Percentiles rank a stretch among this genome's conserved stretches.
phyloP scores from a whole-genome alignment of 2,797 vertebrate genomes.

The Gymnopithys bicolor region DNA sequence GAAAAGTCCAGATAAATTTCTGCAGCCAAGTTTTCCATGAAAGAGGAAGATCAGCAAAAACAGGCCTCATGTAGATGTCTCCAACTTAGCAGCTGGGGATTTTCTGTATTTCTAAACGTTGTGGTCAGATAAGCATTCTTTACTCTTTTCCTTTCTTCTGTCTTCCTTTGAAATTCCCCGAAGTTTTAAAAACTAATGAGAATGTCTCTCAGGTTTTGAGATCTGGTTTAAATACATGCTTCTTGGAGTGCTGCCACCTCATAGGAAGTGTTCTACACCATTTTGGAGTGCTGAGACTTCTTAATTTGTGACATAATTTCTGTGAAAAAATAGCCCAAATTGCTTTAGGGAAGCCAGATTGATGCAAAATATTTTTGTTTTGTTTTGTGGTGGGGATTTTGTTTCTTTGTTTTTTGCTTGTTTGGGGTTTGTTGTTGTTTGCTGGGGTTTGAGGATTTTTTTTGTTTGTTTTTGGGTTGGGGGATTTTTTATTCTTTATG shows the following conservation, averaged over 20 bases:
- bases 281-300: not conserved
- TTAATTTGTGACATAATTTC: not conserved
- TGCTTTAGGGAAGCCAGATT: not conserved
- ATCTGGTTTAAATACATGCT: not conserved
- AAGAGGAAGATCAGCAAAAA: not conserved
- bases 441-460: too few relatives aligned
- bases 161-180: not conserved
- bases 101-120: not conserved
- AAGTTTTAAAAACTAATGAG: not conserved
- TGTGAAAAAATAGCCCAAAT: not conserved
- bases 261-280: accelerated
- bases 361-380: not conserved
- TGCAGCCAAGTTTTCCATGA: not conserved
- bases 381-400: not conserved
- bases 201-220: not conserved
- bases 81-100: not conserved
- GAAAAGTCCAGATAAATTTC: not conserved
- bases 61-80: not conserved
- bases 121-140: not conserved
- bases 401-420: too few relatives aligned
- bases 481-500: not conserved
- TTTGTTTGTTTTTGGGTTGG: too few relatives aligned
- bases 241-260: not conserved
- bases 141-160: not conserved
- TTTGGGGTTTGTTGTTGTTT: too few relatives aligned